Evolutionary conservation across 2,797 vertebrate genomes (phyloP).

Genomic region (Astyanax mexicanus): DNA sequence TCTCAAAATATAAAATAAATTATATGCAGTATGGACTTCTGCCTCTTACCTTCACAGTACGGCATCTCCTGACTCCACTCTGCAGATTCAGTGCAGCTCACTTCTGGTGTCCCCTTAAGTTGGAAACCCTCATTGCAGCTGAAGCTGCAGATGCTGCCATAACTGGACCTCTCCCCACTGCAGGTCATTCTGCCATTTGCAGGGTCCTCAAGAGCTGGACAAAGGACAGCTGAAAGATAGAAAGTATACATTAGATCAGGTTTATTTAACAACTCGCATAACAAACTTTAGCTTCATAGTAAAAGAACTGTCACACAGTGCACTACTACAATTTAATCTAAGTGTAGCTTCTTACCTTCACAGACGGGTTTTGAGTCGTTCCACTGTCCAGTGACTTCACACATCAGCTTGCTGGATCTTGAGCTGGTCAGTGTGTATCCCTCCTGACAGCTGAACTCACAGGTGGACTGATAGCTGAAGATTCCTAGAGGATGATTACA

Average conservation of each 20-base stretch:
- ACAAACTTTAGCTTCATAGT: too few species aligned
- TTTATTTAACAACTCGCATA: background rate
- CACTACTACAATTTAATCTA: background rate
- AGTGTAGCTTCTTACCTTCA: background rate
- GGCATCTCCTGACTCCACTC: slow-evolving; percentile 75
- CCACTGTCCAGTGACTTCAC: slow-evolving; percentile 70
- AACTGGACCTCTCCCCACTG: slow-evolving; percentile 68
- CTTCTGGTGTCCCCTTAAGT: slow-evolving; percentile 65
- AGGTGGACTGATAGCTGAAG: slow-evolving; percentile 69
- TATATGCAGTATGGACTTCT: background rate
- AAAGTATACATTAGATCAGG: background rate
- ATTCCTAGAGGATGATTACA: slow-evolving; percentile 26
- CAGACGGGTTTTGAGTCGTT: slow-evolving; percentile 61
- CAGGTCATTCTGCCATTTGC: slow-evolving; percentile 68
- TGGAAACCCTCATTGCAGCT: slow-evolving; percentile 72
- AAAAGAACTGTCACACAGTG: too few species aligned
- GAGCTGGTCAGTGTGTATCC: slow-evolving; percentile 66
- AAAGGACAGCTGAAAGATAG: background rate
- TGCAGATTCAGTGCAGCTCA: slow-evolving; percentile 75
- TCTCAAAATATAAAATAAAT: background rate
- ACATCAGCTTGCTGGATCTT: slow-evolving; percentile 60
- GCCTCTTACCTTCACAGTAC: slow-evolving; percentile 74
- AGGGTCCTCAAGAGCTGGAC: slow-evolving; percentile 23
- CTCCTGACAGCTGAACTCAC: slow-evolving; percentile 70
- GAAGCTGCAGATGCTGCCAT: slow-evolving; percentile 79